Conservation (phyloP, 2,888 invertebrate species). For the Nomada goodeniana region DNA sequence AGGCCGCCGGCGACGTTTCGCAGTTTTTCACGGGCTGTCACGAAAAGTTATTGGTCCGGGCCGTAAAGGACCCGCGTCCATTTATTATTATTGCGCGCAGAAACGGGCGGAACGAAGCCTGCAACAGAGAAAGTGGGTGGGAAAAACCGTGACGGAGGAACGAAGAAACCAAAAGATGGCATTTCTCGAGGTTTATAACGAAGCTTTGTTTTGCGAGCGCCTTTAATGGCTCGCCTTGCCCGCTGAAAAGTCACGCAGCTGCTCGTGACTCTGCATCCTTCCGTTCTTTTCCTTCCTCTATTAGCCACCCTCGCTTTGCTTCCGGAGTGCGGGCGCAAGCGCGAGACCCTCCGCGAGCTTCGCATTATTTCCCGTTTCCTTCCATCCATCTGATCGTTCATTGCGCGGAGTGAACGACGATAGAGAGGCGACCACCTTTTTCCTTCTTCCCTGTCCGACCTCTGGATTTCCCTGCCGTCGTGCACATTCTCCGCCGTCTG, state of each 20-base stretch:
- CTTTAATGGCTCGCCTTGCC: conserved; percentile 74
- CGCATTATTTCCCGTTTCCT: conserved; percentile 70
- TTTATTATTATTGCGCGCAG: conserved; percentile 72
- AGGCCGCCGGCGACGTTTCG: conserved; percentile 31
- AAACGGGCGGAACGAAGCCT: conserved; percentile 1
- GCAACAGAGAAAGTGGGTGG: conserved; percentile 9
- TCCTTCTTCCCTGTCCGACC: not conserved
- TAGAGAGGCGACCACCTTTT: conserved; percentile 23
- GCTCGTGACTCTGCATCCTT: conserved; percentile 76
- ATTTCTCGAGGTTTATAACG: conserved; percentile 74
- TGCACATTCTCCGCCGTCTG: conserved; percentile 44
- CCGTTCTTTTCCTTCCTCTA: conserved; percentile 47
- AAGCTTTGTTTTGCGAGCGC: conserved; percentile 76
- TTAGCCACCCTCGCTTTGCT: not conserved
- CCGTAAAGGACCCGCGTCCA: conserved; percentile 67
- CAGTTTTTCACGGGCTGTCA: conserved; percentile 17
- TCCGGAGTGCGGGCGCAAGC: conserved; percentile 6
- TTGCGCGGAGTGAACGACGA: conserved; percentile 53
- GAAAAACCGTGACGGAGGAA: conserved; percentile 19
- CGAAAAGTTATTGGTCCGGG: conserved; percentile 65
- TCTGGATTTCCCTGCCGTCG: conserved; percentile 26
- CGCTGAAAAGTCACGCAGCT: conserved; percentile 73
- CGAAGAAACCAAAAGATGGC: conserved; percentile 35
- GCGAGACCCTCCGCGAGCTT: conserved; percentile 21
- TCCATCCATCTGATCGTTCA: conserved; percentile 57